These are phyloP conservation scores for Protodeltote pygarga DNA, from an alignment of 2,888 invertebrate genomes.

Conservation along the genomic window DNA sequence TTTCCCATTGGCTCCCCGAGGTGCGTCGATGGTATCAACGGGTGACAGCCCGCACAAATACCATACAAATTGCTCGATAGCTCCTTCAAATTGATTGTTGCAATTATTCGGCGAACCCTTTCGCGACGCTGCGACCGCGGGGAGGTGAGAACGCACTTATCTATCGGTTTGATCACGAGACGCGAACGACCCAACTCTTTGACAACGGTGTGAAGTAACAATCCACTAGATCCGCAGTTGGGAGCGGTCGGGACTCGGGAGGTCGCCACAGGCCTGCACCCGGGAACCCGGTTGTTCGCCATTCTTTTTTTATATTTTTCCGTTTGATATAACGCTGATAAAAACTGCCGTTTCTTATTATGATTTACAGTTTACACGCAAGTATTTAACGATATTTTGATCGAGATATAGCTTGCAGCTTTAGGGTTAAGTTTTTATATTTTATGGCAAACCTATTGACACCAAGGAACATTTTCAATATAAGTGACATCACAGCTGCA, in stretches of 20 bases:
- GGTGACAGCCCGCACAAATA: conserved; percentile 86
- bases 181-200: conserved; percentile 75
- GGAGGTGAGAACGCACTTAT: conserved; percentile 85
- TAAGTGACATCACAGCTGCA: too few relatives aligned
- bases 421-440: conserved; percentile 49
- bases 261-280: conserved; percentile 71
- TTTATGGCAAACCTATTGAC: too few relatives aligned
- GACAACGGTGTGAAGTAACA: conserved; percentile 80
- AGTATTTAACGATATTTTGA: conserved; percentile 65
- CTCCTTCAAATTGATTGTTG: conserved; percentile 86
- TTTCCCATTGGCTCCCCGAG: conserved; percentile 82
- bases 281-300: conserved; percentile 65
- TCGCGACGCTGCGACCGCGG: conserved; percentile 77
- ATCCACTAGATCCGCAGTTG: conserved; percentile 59
- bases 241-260: conserved; percentile 62
- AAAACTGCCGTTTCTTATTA: conserved; percentile 61
- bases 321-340: conserved; percentile 68
- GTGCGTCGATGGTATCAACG: conserved; percentile 81
- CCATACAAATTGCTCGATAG: conserved; percentile 86
- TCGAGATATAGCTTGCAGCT: conserved; percentile 44
- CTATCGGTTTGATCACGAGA: conserved; percentile 71
- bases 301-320: conserved; percentile 77
- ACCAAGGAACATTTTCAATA: too few relatives aligned
- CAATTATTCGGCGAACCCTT: conserved; percentile 86
- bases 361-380: conserved; percentile 63